These are phyloP conservation scores for Philaethria dido DNA, from an alignment of 2,888 invertebrate genomes.

Conservation along the genomic window DNA sequence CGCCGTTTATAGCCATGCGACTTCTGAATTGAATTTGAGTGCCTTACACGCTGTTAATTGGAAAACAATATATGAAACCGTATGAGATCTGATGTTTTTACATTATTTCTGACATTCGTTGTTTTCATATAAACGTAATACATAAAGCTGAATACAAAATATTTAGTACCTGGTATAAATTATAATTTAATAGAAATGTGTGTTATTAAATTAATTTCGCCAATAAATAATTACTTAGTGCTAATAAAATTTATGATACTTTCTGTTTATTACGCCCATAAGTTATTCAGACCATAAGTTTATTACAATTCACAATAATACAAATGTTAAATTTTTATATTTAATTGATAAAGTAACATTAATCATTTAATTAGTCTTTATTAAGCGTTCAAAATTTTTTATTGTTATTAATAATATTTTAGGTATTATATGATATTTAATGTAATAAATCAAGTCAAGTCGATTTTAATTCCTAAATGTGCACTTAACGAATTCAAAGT, in stretches of 20 bases:
- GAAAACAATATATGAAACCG: slow-evolving; percentile 46
- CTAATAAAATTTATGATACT: slow-evolving; percentile 2
- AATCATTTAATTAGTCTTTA: neutral
- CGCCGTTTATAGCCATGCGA: slow-evolving; percentile 64
- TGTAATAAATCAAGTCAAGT: neutral
- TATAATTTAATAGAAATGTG: neutral
- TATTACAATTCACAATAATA: neutral
- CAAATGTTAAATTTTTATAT: neutral
- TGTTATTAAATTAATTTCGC: neutral
- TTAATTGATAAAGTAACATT: neutral
- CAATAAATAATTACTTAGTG: neutral
- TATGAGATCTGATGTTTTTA: slow-evolving; percentile 37
- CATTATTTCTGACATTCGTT: slow-evolving; percentile 11
- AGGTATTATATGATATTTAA: neutral
- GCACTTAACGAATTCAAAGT: neutral
- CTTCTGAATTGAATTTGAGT: slow-evolving; percentile 53
- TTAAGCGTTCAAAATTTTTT: neutral
- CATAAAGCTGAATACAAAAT: neutral
- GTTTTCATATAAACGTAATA: neutral
- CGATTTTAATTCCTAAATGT: neutral
- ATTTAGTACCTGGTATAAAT: neutral
- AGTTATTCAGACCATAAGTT: neutral
- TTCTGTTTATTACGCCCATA: neutral
- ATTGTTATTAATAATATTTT: neutral
- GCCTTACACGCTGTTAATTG: slow-evolving; percentile 50